phyloP scores from a whole-genome alignment of 1,140 invertebrate genomes.

The Aphis gossypii region DNA sequence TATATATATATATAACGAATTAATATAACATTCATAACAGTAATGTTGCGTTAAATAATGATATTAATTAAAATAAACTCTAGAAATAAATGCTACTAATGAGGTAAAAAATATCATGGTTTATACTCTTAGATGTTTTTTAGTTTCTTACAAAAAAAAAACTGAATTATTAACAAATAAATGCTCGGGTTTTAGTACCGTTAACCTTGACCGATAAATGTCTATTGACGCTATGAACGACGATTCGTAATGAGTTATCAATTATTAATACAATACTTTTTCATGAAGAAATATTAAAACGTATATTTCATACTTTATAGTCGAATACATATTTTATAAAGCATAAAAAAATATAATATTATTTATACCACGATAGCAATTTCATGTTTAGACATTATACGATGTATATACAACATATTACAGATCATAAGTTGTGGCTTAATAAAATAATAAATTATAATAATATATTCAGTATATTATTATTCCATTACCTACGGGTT shows the following conservation, averaged over 20 bases:
- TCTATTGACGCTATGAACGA: neutral
- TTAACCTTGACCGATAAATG: neutral
- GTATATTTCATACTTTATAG: neutral
- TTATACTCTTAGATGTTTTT: neutral
- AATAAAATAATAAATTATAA: too few relatives aligned
- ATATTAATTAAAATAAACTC: neutral
- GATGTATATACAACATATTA: too few relatives aligned
- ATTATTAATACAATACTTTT: neutral
- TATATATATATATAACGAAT: neutral
- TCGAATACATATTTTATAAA: neutral
- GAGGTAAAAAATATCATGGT: neutral
- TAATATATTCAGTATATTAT: too few relatives aligned
- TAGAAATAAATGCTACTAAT: constrained; percentile 1
- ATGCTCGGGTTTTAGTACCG: neutral
- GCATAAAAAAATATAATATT: neutral
- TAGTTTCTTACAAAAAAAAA: neutral
- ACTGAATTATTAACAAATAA: neutral
- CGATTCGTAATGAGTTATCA: neutral
- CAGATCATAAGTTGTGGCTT: too few relatives aligned
- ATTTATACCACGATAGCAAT: neutral
- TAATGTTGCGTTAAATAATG: neutral
- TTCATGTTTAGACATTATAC: neutral
- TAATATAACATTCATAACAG: neutral
- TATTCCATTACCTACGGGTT: too few relatives aligned
- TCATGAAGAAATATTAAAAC: neutral